Conservation (phyloP, 2,797 vertebrate species). For the Hephaestus fuliginosus region DNA sequence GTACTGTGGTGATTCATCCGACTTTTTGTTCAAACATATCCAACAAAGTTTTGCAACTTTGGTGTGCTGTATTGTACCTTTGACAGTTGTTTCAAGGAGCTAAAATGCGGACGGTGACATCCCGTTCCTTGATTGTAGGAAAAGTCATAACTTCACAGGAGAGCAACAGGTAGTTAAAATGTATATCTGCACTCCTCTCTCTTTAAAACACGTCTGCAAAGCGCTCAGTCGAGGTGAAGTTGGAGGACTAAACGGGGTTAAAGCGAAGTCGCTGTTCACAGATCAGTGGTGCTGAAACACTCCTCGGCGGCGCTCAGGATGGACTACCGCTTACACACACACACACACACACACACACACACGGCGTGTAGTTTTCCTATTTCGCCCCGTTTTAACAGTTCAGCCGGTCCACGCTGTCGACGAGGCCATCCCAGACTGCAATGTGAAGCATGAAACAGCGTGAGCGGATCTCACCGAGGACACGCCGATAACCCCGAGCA, state of each 20-base stretch:
- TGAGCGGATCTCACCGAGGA: slow-evolving; percentile 21
- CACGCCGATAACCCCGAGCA: slow-evolving; percentile 49
- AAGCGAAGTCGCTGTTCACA: slow-evolving; percentile 51
- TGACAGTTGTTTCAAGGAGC: slow-evolving; percentile 16
- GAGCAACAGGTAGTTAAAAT: slow-evolving; percentile 75
- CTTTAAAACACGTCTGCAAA: slow-evolving; percentile 12
- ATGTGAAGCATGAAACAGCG: slow-evolving; percentile 27
- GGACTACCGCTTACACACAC: not conserved
- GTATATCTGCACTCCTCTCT: slow-evolving; percentile 16
- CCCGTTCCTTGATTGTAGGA: not conserved
- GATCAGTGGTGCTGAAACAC: slow-evolving; percentile 61
- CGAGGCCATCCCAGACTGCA: not conserved
- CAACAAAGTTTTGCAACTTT: slow-evolving; percentile 15
- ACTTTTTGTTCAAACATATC: not conserved
- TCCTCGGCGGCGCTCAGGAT: not conserved
- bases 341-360: too few species aligned
- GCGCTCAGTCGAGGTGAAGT: slow-evolving; percentile 13
- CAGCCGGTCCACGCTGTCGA: not conserved
- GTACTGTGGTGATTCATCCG: slow-evolving; percentile 20
- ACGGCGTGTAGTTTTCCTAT: not conserved
- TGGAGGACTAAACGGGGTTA: slow-evolving; percentile 10
- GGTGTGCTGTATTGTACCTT: slow-evolving; percentile 3
- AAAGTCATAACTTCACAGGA: slow-evolving; percentile 36
- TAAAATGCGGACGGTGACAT: slow-evolving; percentile 23
- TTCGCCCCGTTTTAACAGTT: not conserved